These are phyloP conservation scores for Arrhamphus sclerolepis DNA, from an alignment of 2,797 vertebrate species.

Conservation along the genomic window DNA sequence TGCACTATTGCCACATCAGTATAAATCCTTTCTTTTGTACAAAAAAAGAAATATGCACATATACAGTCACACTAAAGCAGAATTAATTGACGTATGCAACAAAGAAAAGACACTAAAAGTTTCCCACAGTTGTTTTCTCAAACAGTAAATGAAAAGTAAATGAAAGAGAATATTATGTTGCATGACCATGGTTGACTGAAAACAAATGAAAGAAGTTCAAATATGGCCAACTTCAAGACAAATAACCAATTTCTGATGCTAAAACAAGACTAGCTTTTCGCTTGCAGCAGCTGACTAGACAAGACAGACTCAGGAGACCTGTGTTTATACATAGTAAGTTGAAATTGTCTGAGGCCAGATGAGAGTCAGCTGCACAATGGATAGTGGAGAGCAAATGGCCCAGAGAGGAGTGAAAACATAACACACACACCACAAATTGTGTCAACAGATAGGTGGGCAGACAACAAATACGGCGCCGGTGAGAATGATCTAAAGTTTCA, in stretches of 20 bases:
- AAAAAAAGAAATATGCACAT: slow-evolving; percentile 31
- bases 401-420: slow-evolving; percentile 68
- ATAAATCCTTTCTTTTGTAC: slow-evolving; percentile 47
- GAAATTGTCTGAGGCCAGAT: slow-evolving; percentile 39
- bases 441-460: slow-evolving; percentile 10
- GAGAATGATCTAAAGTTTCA: slow-evolving; percentile 1
- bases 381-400: slow-evolving; percentile 84
- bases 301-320: slow-evolving; percentile 22
- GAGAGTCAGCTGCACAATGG: slow-evolving; percentile 87
- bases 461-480: neutral
- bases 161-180: slow-evolving; percentile 21
- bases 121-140: slow-evolving; percentile 35
- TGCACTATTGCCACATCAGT: slow-evolving; percentile 58
- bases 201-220: slow-evolving; percentile 17
- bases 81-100: slow-evolving; percentile 42
- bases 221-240: neutral
- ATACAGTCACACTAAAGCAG: slow-evolving; percentile 36
- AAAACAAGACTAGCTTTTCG: slow-evolving; percentile 1
- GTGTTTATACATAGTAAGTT: slow-evolving; percentile 40
- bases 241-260: neutral
- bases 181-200: slow-evolving; percentile 8
- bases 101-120: slow-evolving; percentile 28
- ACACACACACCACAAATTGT: slow-evolving; percentile 6
- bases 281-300: slow-evolving; percentile 39
- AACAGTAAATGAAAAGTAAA: slow-evolving; percentile 28